Conservation (phyloP, 1,140 invertebrate genomes). For the Lanistes nyassanus region DNA sequence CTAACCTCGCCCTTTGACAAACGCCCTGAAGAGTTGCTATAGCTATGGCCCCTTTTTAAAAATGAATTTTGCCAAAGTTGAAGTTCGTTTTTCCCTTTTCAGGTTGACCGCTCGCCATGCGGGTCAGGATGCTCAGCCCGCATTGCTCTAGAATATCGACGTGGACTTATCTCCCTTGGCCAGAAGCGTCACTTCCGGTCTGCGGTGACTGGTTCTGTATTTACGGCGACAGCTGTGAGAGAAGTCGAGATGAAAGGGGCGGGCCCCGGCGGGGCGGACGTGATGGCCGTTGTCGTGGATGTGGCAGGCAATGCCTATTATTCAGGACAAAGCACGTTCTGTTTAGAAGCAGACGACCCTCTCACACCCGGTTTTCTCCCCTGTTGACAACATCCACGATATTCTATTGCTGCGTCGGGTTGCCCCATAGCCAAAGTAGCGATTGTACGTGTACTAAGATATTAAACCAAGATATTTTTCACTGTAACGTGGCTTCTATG, state of each 20-base stretch:
- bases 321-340: conserved; percentile 48
- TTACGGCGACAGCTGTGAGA: conserved; percentile 42
- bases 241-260: conserved; percentile 24
- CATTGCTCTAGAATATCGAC: conserved; percentile 56
- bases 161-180: conserved; percentile 43
- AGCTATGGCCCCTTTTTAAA: too few relatives aligned
- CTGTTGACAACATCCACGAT: neutral
- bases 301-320: conserved; percentile 59
- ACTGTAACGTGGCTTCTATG: too few relatives aligned
- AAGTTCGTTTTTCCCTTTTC: conserved; percentile 30
- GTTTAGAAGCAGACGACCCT: conserved; percentile 51
- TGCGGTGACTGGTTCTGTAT: conserved; percentile 43
- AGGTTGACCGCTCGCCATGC: conserved; percentile 63
- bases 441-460: too few relatives aligned
- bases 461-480: too few relatives aligned
- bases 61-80: too few relatives aligned
- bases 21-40: too few relatives aligned
- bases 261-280: conserved; percentile 27
- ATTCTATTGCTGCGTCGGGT: too few relatives aligned
- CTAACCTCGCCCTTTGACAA: too few relatives aligned
- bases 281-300: conserved; percentile 54
- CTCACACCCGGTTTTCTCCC: conserved; percentile 51
- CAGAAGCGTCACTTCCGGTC: conserved; percentile 50
- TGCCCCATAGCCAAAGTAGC: too few relatives aligned
- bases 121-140: conserved; percentile 63